Evolutionary conservation across 1,140 invertebrate genomes (phyloP), one percentile per base, ranked within the genome.

Genomic region (Telenomus remus): DNA sequence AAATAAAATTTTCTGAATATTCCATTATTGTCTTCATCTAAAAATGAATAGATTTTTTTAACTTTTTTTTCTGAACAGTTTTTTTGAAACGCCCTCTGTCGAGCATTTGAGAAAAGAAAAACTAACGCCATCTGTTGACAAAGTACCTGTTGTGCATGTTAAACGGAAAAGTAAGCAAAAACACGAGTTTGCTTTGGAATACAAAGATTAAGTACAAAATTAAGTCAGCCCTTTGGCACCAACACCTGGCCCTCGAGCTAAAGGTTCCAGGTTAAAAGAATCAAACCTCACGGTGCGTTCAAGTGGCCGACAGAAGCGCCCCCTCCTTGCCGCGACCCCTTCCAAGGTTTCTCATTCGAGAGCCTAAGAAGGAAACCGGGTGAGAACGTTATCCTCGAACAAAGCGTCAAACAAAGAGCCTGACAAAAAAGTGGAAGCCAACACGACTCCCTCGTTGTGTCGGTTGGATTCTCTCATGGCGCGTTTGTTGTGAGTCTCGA

Each of bases 181-280:
- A 1, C 19, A 27, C 6, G 2, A 27, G 6, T 27, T 27, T 27
- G 2, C 19, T 27, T 27, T 27, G 19, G 6, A 27, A 27, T 27
- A 27, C 19, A 27, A 27, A 56, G 48, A 65, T 65, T 56, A 65
- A 68, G 54, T 63, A 59, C 48, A 16, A 10, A 33, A 43, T 1
- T 10, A 37, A 54, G 34, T 54, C 35, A 64, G 66, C 55, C 47
- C 61, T 13, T 73, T 61, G 33, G 53, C 14, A 33, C 37, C 19
- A 63, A 39, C 70, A 73, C 70, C 61, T 66, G 70, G 63, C 57
- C 15, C 57, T 68, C 33, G 15, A 73, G 43, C 11, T 10, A 19
- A 43, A 47, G 47, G 33, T 16, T 56, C 14, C 49, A 49, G 14
- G 35, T 37, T 57, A 6, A 35, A 54, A 61, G 53, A 44, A 66